Evolutionary conservation across 2,797 vertebrate genomes (phyloP).

Genomic region (Scolopax rusticola): DNA sequence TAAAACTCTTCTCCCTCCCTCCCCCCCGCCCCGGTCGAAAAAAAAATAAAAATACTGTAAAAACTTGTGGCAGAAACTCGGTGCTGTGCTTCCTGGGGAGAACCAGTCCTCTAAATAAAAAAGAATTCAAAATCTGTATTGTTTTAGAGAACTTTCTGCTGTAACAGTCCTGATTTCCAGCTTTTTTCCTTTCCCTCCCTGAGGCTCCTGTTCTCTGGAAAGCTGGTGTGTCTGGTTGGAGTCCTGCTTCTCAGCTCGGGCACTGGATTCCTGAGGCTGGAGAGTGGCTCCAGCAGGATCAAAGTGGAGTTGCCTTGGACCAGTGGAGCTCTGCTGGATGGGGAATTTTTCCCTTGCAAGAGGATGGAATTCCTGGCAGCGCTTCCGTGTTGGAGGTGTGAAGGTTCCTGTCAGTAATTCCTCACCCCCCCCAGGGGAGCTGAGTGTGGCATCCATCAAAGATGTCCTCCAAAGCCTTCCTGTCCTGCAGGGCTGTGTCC

Average conservation of each 20-base stretch:
- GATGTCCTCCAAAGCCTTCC: accelerated
- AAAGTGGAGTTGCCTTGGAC: background rate
- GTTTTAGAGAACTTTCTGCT: background rate
- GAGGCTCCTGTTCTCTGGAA: background rate
- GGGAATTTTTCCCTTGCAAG: background rate
- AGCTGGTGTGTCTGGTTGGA: background rate
- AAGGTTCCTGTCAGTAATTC: accelerated
- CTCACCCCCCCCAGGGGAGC: accelerated
- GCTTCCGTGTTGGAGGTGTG: accelerated
- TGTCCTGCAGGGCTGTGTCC: background rate
- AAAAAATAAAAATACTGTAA: background rate
- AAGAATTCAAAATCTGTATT: background rate
- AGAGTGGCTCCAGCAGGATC: background rate
- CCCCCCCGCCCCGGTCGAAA: no score
- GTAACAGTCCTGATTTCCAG: background rate
- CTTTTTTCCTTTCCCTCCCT: background rate
- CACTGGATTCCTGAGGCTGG: accelerated
- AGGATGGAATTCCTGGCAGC: background rate
- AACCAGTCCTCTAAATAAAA: background rate
- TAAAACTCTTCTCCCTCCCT: slow-evolving; percentile 18
- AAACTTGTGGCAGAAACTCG: background rate
- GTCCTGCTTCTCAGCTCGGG: background rate
- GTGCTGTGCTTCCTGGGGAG: background rate
- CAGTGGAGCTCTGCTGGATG: accelerated
- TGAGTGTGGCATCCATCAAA: accelerated